These are phyloP conservation scores for Acipenser ruthenus DNA, from an alignment of 2,797 vertebrate species.

Conservation along the genomic window DNA sequence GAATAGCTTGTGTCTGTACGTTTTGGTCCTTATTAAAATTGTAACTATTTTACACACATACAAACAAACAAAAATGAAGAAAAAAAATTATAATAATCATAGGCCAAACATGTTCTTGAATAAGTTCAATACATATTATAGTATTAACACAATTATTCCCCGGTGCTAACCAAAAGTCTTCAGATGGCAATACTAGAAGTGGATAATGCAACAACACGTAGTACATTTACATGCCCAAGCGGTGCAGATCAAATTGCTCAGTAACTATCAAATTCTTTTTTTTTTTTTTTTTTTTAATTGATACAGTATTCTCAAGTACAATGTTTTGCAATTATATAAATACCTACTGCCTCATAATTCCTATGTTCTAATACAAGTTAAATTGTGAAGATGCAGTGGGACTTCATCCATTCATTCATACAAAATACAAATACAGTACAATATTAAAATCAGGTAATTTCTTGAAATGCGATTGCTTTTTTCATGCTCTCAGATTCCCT, in stretches of 20 bases:
- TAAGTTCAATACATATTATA: conserved; percentile 7
- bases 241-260: conserved; percentile 7
- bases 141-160: too few relatives aligned
- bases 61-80: conserved; percentile 32
- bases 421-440: neutral
- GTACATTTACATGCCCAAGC: conserved; percentile 9
- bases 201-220: conserved; percentile 11
- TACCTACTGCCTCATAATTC: too few relatives aligned
- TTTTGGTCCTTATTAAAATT: conserved; percentile 59
- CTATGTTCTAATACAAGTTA: neutral
- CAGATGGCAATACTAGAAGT: conserved; percentile 11
- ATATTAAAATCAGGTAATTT: neutral
- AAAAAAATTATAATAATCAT: conserved; percentile 7
- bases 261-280: too few relatives aligned
- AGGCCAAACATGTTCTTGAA: conserved; percentile 3
- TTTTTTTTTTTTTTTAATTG: too few relatives aligned
- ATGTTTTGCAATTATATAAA: too few relatives aligned
- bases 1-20: conserved; percentile 39
- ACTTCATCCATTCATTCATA: neutral
- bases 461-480: neutral
- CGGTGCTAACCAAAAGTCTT: neutral
- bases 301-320: too few relatives aligned
- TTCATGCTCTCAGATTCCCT: neutral
- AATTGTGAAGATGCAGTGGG: neutral
- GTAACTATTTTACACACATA: conserved; percentile 17